These are phyloP conservation scores for Nyctibius grandis DNA, from an alignment of 2,797 vertebrate species.

Conservation along the genomic window DNA sequence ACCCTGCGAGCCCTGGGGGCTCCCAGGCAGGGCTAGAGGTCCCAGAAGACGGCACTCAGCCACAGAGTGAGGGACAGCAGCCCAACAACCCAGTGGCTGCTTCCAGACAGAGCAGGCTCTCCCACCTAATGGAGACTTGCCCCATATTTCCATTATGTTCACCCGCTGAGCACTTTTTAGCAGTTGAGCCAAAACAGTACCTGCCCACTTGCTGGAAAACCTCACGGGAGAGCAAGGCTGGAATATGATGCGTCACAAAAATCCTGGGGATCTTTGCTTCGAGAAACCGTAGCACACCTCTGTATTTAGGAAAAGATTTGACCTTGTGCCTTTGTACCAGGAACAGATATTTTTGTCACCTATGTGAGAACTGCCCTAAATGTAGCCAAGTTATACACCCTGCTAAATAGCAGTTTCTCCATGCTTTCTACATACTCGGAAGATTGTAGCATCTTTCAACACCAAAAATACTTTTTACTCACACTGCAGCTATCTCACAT, in stretches of 20 bases:
- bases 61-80: background rate
- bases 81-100: too few relatives aligned
- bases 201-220: background rate
- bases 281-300: background rate
- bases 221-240: background rate
- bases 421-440: background rate
- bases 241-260: background rate
- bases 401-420: background rate
- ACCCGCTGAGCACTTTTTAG: background rate
- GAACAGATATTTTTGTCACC: background rate
- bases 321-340: background rate
- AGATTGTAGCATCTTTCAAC: background rate
- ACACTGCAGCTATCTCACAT: accelerated
- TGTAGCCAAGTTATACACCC: background rate
- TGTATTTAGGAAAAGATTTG: background rate
- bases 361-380: background rate
- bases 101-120: background rate
- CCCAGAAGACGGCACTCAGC: background rate
- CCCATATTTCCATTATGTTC: background rate
- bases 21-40: background rate
- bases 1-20: background rate
- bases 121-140: background rate
- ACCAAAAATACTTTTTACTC: background rate
- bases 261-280: background rate
- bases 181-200: background rate